phyloP scores from a whole-genome alignment of 35 echinoderm and acorn worm genomes.

The Eucidaris tribuloides region DNA sequence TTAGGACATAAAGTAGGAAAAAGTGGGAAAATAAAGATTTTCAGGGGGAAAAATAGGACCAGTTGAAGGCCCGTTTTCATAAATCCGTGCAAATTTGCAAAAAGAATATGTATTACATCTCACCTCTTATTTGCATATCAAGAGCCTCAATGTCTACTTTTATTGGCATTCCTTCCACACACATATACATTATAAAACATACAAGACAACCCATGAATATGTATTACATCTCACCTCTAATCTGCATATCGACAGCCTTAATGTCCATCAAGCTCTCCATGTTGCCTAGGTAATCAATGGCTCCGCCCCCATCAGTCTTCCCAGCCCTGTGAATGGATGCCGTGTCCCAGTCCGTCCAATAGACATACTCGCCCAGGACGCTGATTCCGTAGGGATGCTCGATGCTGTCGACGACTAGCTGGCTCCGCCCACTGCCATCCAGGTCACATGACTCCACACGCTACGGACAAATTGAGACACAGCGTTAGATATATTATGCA shows the following conservation, averaged over 20 bases:
- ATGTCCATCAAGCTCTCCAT: conserved; percentile 77
- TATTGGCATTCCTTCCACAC: no score
- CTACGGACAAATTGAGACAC: conserved; percentile 3
- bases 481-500: no score
- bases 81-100: no score
- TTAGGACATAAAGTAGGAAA: no score
- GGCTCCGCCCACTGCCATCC: conserved; percentile 33
- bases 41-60: no score
- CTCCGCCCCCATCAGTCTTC: conserved; percentile 38
- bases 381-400: conserved; percentile 69
- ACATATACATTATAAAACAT: no score
- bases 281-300: conserved; percentile 29
- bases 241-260: conserved; percentile 36
- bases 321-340: conserved; percentile 38
- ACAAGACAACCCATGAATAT: no score
- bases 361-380: conserved; percentile 48
- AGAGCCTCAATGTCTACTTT: conserved; percentile 79
- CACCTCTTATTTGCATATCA: conserved; percentile 26
- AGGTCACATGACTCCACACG: conserved; percentile 47
- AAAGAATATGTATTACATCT: no score
- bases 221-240: no score
- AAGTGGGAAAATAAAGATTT: no score
- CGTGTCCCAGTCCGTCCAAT: conserved; percentile 80
- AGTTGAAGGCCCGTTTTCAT: no score
- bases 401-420: conserved; percentile 33